Conservation (phyloP, 1,140 invertebrate species). For the Drosophila malerkotliana region DNA sequence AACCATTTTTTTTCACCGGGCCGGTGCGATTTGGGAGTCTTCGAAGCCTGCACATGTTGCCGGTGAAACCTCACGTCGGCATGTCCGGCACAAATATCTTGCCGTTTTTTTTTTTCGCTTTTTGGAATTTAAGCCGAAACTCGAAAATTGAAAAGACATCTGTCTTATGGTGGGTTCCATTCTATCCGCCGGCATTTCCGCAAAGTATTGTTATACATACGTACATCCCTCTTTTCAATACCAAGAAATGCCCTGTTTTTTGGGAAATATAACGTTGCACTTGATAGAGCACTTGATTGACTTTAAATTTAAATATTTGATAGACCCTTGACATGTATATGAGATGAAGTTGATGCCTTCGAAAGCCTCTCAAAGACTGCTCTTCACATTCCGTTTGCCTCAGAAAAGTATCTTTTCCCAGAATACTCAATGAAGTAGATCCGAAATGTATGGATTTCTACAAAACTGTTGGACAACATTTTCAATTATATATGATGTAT, state of each 20-base stretch:
- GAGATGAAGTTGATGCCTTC: conserved; percentile 5
- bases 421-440: background rate
- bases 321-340: conserved; percentile 35
- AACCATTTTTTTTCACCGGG: conserved; percentile 65
- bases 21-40: conserved; percentile 8
- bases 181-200: conserved; percentile 35
- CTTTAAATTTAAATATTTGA: conserved; percentile 46
- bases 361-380: conserved; percentile 22
- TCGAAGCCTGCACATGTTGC: conserved; percentile 44
- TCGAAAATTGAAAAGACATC: conserved; percentile 51
- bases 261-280: conserved; percentile 12
- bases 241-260: conserved; percentile 8
- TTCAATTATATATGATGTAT: background rate
- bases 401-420: background rate
- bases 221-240: background rate
- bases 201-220: conserved; percentile 11
- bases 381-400: conserved; percentile 2
- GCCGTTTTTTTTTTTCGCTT: conserved; percentile 21
- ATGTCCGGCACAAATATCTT: conserved; percentile 63
- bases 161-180: conserved; percentile 35
- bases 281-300: conserved; percentile 37
- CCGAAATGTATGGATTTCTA: too few species aligned
- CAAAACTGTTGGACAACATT: too few species aligned
- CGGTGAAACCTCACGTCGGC: conserved; percentile 55
- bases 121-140: conserved; percentile 25